phyloP scores from a whole-genome alignment of 2,888 invertebrate genomes.

The Acanthosepion lycidas region DNA sequence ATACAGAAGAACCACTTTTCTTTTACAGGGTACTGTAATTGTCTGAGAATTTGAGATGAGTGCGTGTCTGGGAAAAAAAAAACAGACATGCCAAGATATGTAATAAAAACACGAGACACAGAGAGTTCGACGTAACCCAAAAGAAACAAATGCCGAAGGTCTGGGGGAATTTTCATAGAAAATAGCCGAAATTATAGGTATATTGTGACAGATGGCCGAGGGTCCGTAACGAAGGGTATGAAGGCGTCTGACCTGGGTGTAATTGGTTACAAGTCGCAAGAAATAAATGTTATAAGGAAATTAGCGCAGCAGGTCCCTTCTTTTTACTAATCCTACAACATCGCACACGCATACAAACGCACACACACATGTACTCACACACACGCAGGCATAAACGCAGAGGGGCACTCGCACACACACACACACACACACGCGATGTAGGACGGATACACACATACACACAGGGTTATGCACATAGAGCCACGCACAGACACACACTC shows the following conservation, averaged over 20 bases:
- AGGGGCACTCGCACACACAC: too few relatives aligned
- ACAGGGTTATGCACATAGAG: too few relatives aligned
- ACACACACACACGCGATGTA: too few relatives aligned
- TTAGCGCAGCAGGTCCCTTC: background rate
- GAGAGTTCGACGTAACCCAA: background rate
- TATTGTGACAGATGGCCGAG: slow-evolving; percentile 33
- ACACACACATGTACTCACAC: too few relatives aligned
- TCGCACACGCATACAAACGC: too few relatives aligned
- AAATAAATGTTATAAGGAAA: background rate
- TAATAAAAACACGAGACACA: background rate
- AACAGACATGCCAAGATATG: background rate
- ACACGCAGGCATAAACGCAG: too few relatives aligned
- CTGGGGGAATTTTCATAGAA: background rate
- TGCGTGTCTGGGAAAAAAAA: background rate
- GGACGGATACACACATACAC: too few relatives aligned
- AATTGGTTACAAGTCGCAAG: slow-evolving; percentile 33
- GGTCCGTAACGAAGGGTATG: background rate
- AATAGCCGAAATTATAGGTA: background rate
- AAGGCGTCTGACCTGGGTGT: background rate
- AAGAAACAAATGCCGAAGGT: slow-evolving; percentile 8
- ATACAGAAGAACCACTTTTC: too few relatives aligned
- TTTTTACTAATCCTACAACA: background rate
- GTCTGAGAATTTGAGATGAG: too few relatives aligned
- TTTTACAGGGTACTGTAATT: too few relatives aligned
- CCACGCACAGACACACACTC: too few relatives aligned